Evolutionary conservation across 2,888 invertebrate genomes (phyloP).

Genomic region (Bursaphelenchus okinawaensis): DNA sequence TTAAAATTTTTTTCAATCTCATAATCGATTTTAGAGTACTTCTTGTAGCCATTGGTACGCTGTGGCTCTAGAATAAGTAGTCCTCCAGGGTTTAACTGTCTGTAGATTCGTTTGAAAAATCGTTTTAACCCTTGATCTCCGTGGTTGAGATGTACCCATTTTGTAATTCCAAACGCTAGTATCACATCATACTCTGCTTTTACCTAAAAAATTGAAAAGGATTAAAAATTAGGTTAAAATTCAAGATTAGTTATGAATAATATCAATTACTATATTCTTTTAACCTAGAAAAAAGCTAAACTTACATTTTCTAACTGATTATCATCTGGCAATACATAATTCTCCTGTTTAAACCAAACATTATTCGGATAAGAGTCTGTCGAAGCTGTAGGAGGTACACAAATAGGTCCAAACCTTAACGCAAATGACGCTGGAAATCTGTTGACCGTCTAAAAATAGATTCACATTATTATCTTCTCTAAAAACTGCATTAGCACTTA

Average conservation of each 20-base stretch:
- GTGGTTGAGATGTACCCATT: slow-evolving; percentile 96
- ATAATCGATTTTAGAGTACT: slow-evolving; percentile 18
- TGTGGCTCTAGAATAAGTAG: slow-evolving; percentile 28
- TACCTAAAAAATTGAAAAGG: slow-evolving; percentile 1
- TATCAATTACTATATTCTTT: neutral
- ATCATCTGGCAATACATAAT: slow-evolving; percentile 74
- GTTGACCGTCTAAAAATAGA: slow-evolving; percentile 21
- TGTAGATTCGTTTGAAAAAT: slow-evolving; percentile 82
- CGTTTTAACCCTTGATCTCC: slow-evolving; percentile 88
- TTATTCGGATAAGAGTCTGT: slow-evolving; percentile 50
- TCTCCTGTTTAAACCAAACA: slow-evolving; percentile 67
- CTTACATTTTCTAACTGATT: neutral
- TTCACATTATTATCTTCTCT: no score
- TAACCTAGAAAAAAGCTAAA: neutral
- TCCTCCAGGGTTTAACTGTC: slow-evolving; percentile 84
- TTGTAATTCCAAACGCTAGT: slow-evolving; percentile 86
- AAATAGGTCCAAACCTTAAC: slow-evolving; percentile 32
- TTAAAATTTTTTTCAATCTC: slow-evolving; percentile 20
- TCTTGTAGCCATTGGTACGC: slow-evolving; percentile 20
- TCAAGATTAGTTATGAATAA: neutral
- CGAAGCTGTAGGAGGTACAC: slow-evolving; percentile 21
- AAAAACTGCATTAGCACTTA: no score
- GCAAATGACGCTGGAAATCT: slow-evolving; percentile 33
- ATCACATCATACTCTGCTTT: slow-evolving; percentile 61
- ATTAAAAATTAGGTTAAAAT: neutral